phyloP scores from a whole-genome alignment of 2,113 vertebrate genomes.

The Pomatostomus ruficeps region DNA sequence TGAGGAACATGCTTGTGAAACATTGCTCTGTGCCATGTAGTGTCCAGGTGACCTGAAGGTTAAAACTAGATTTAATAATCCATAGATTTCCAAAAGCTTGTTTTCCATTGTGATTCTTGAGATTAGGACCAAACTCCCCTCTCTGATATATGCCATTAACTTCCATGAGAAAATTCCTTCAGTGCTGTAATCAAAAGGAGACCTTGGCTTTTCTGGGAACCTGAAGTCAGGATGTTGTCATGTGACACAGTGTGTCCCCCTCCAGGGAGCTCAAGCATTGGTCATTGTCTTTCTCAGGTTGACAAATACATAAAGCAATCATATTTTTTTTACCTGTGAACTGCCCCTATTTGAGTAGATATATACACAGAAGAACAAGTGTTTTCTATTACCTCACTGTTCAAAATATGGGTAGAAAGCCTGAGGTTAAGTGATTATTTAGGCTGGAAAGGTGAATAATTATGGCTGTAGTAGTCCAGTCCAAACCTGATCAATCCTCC shows the following conservation, averaged over 20 bases:
- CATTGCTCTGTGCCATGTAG: background rate
- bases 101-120: background rate
- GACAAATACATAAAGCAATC: background rate
- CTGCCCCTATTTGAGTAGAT: background rate
- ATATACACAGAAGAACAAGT: background rate
- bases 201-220: background rate
- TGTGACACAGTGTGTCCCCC: rapidly evolving
- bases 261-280: background rate
- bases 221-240: background rate
- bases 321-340: background rate
- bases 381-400: background rate
- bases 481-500: background rate
- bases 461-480: background rate
- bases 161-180: background rate
- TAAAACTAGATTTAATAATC: background rate
- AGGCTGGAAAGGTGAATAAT: background rate
- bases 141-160: background rate
- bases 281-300: background rate
- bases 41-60: background rate
- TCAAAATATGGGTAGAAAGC: background rate
- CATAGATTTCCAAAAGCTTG: background rate
- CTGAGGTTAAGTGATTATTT: background rate
- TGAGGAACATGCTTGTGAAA: background rate
- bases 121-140: background rate
- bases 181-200: background rate